These are phyloP conservation scores for Chamaetylas fuelleborni DNA, from an alignment of 2,113 vertebrate genomes.

Conservation along the genomic window DNA sequence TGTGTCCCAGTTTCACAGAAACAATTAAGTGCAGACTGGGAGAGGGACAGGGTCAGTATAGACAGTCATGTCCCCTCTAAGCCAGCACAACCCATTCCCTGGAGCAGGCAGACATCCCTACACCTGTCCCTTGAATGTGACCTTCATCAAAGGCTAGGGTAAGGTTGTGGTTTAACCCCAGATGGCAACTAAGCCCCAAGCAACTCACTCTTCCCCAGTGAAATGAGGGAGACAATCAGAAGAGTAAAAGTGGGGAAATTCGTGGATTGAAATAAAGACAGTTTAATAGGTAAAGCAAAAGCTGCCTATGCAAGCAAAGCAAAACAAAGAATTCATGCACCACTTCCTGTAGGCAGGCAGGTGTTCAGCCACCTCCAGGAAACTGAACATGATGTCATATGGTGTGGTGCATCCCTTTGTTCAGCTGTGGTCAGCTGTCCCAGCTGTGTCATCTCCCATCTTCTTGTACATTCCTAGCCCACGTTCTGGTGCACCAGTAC, in stretches of 20 bases:
- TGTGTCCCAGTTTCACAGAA: not conserved
- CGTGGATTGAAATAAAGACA: not conserved
- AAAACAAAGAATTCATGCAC: not conserved
- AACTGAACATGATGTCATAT: not conserved
- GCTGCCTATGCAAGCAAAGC: not conserved
- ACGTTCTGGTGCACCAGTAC: fast-evolving
- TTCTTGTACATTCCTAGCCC: not conserved
- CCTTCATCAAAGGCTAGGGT: not conserved
- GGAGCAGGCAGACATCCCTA: not conserved
- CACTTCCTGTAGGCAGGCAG: not conserved
- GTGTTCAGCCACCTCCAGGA: not conserved
- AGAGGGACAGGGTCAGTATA: not conserved
- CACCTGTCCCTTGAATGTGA: not conserved
- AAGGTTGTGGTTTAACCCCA: not conserved
- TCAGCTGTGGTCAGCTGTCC: not conserved
- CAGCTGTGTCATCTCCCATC: not conserved
- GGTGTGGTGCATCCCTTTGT: not conserved
- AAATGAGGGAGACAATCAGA: not conserved
- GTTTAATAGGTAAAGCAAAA: not conserved
- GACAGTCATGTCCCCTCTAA: not conserved
- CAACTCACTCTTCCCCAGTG: not conserved
- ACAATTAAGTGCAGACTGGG: not conserved
- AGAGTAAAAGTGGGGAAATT: not conserved
- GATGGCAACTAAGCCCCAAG: not conserved
- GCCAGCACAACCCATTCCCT: not conserved